Evolutionary conservation across 2,113 vertebrate genomes (phyloP).

Genomic region (Lichenostomus cassidix): DNA sequence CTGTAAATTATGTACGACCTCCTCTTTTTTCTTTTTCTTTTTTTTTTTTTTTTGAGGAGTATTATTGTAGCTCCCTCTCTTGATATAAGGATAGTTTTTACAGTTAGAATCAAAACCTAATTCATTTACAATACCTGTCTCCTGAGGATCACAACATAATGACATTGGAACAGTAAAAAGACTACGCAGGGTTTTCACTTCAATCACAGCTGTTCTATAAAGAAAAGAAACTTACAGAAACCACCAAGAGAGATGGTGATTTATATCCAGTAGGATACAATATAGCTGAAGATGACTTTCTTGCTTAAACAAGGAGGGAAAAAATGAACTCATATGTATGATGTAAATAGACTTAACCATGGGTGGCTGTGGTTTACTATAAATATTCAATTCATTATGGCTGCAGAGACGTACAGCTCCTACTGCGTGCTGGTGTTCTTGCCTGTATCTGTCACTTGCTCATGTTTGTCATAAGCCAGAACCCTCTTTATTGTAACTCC

Average conservation of each 20-base stretch:
- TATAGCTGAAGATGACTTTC: constrained; percentile 71
- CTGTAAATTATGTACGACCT: constrained; percentile 73
- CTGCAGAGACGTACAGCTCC: constrained; percentile 39
- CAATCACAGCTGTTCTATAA: constrained; percentile 62
- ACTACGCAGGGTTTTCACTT: constrained; percentile 50
- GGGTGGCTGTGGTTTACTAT: constrained; percentile 65
- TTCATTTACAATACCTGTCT: constrained; percentile 71
- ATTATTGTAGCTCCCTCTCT: constrained; percentile 55
- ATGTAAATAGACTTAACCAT: constrained; percentile 69
- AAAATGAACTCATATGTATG: constrained; percentile 71
- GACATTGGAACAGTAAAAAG: constrained; percentile 70
- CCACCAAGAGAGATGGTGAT: constrained; percentile 70
- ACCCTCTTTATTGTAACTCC: background rate
- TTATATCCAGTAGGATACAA: constrained; percentile 66
- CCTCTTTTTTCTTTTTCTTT: constrained; percentile 41
- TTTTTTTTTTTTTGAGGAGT: constrained; percentile 16
- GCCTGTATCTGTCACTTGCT: constrained; percentile 38
- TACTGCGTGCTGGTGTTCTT: constrained; percentile 35
- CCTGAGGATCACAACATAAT: constrained; percentile 71
- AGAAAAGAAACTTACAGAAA: constrained; percentile 65
- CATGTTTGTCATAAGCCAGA: constrained; percentile 58
- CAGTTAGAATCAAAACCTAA: constrained; percentile 70
- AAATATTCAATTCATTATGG: constrained; percentile 61
- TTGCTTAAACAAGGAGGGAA: constrained; percentile 71
- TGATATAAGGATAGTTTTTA: constrained; percentile 63